A percentile compares a stretch with the other conserved stretches of the same genome.
phyloP scores from a whole-genome alignment of 2,888 invertebrate species.

The Pammene fasciana region DNA sequence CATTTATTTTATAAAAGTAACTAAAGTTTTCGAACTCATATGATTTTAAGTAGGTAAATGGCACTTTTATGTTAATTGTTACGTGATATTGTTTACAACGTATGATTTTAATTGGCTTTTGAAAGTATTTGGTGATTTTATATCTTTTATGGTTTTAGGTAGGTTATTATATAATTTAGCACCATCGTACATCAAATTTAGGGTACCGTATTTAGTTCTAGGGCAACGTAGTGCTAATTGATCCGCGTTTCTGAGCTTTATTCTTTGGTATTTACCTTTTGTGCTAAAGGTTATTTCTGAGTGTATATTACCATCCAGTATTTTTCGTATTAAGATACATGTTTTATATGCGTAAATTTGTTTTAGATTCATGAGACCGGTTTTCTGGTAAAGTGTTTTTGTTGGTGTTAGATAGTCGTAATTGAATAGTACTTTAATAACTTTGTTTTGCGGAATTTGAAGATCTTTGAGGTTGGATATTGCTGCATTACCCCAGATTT shows the following conservation, averaged over 20 bases:
- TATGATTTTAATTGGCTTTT: neutral
- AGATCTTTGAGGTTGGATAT: constrained; percentile 15
- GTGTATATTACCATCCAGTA: constrained; percentile 1
- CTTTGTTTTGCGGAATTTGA: constrained; percentile 19
- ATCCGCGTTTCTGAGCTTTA: neutral
- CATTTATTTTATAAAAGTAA: no score
- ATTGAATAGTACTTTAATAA: constrained; percentile 22
- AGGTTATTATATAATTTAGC: no score
- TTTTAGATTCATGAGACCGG: constrained; percentile 8
- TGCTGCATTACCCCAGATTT: constrained; percentile 18
- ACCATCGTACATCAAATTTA: no score
- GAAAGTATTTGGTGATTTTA: neutral
- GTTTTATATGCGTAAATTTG: constrained; percentile 16
- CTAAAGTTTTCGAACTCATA: no score
- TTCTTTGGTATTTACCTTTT: neutral
- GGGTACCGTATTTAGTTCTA: no score
- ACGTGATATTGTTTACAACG: neutral
- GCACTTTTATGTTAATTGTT: no score
- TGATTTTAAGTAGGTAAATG: no score
- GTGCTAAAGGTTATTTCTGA: neutral
- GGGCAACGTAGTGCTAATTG: neutral
- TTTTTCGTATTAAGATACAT: constrained; percentile 22
- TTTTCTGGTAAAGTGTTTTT: neutral
- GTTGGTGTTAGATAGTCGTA: constrained; percentile 21
- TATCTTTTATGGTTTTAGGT: no score